Conservation (phyloP, 2,888 invertebrate species). For the Xylota sylvarum region DNA sequence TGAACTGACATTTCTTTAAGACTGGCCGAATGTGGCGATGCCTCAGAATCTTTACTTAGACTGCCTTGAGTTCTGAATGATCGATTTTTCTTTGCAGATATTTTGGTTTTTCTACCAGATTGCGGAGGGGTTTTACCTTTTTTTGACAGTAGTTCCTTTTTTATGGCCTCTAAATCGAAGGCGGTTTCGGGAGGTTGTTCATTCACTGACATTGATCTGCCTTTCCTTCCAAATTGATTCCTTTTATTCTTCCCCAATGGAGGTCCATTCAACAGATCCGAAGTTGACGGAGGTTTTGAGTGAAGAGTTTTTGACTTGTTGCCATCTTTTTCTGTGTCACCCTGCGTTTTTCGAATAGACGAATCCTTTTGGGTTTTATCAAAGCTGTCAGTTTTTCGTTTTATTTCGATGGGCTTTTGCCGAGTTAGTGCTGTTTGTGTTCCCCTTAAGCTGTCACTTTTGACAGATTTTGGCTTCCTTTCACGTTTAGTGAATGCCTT, state of each 20-base stretch:
- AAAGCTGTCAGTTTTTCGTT: background rate
- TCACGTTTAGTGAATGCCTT: background rate
- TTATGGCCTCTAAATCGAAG: conserved; percentile 60
- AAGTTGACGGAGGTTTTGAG: conserved; percentile 36
- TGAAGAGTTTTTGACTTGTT: conserved; percentile 4
- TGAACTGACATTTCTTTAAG: too few species aligned
- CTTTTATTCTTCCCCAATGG: conserved; percentile 19
- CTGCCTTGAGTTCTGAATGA: background rate
- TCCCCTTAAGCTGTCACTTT: conserved; percentile 7
- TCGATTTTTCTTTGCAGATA: background rate
- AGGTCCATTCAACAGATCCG: background rate
- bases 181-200: background rate
- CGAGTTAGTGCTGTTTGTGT: background rate
- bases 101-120: conserved; percentile 34
- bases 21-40: too few species aligned
- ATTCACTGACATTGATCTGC: conserved; percentile 42
- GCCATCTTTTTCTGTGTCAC: background rate
- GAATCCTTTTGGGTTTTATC: conserved; percentile 9
- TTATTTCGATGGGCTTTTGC: background rate
- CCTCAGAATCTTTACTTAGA: background rate
- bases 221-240: conserved; percentile 33
- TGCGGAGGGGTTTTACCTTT: conserved; percentile 28
- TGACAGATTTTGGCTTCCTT: conserved; percentile 12
- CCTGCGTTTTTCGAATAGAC: background rate
- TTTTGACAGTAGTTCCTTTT: conserved; percentile 51